phyloP scores from a whole-genome alignment of 1,140 invertebrate genomes.

The Drosophila sp. region DNA sequence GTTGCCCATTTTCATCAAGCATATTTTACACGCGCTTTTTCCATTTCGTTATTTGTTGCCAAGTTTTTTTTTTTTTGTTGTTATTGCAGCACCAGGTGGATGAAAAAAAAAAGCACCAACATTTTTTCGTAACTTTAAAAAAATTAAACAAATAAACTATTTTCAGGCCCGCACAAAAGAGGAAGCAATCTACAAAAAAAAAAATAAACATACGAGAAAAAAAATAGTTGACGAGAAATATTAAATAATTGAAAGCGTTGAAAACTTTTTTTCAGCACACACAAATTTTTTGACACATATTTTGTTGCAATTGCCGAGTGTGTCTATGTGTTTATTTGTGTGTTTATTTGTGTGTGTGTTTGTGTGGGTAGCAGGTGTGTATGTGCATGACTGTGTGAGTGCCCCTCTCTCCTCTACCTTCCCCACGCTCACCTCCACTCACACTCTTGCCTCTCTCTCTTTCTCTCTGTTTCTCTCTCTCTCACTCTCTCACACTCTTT shows the following conservation, averaged over 20 bases:
- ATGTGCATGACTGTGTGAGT: no score
- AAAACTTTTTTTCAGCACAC: conserved; percentile 24
- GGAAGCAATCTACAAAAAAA: not conserved
- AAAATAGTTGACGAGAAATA: no score
- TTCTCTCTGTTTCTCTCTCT: not conserved
- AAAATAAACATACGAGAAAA: conserved; percentile 2
- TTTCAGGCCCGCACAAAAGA: conserved; percentile 6
- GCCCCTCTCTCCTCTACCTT: no score
- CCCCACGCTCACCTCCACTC: no score
- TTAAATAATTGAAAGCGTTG: conserved; percentile 23
- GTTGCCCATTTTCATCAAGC: conserved; percentile 32
- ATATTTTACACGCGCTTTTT: conserved; percentile 5
- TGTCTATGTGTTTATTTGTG: not conserved
- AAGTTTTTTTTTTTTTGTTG: conserved; percentile 27
- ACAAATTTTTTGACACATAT: conserved; percentile 41
- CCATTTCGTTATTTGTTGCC: not conserved
- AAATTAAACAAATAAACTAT: conserved; percentile 28
- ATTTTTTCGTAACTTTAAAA: conserved; percentile 23
- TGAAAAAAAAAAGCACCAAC: conserved; percentile 25
- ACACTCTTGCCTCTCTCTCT: not conserved
- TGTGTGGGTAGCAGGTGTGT: not conserved
- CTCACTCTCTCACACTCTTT: not conserved
- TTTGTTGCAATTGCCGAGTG: conserved; percentile 4
- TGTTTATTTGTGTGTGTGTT: conserved; percentile 6
- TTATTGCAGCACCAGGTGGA: conserved; percentile 41